Evolutionary conservation across 2,888 invertebrate genomes (phyloP).

Genomic region (Strigamia transsilvanica): DNA sequence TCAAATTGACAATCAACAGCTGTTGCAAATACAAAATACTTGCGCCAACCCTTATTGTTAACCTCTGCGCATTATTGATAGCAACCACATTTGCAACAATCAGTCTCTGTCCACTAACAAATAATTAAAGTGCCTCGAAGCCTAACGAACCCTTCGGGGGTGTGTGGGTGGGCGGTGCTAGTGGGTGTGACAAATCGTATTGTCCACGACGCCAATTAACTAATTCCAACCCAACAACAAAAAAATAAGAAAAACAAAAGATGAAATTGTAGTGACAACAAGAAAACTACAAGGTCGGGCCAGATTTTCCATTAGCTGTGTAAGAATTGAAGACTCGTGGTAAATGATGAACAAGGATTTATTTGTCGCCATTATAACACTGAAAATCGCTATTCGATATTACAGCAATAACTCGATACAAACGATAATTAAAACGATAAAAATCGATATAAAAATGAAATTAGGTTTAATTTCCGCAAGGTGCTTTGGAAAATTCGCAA

Average conservation of each 20-base stretch:
- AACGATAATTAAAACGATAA: too few relatives aligned
- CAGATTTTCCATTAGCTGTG: too few relatives aligned
- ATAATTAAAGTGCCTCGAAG: slow-evolving; percentile 43
- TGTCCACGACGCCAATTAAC: slow-evolving; percentile 31
- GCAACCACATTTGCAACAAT: slow-evolving; percentile 48
- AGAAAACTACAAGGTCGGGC: too few relatives aligned
- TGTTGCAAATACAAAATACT: slow-evolving; percentile 34
- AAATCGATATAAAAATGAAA: too few relatives aligned
- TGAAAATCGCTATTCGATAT: too few relatives aligned
- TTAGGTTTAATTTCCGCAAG: too few relatives aligned
- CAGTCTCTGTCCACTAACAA: slow-evolving; percentile 49
- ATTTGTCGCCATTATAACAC: too few relatives aligned
- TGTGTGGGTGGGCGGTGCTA: slow-evolving; percentile 10
- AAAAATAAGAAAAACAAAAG: not conserved
- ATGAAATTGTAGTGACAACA: too few relatives aligned
- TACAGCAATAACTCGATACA: too few relatives aligned
- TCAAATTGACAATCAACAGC: slow-evolving; percentile 30
- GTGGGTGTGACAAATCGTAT: slow-evolving; percentile 39
- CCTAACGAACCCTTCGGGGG: slow-evolving; percentile 41
- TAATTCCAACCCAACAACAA: slow-evolving; percentile 5
- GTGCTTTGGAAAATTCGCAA: too few relatives aligned
- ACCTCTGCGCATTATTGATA: slow-evolving; percentile 43
- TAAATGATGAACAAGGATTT: too few relatives aligned
- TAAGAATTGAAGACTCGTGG: too few relatives aligned
- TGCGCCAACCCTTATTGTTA: slow-evolving; percentile 27